Conservation (phyloP, 2,888 invertebrate genomes). For the Drosophila pegasa region DNA sequence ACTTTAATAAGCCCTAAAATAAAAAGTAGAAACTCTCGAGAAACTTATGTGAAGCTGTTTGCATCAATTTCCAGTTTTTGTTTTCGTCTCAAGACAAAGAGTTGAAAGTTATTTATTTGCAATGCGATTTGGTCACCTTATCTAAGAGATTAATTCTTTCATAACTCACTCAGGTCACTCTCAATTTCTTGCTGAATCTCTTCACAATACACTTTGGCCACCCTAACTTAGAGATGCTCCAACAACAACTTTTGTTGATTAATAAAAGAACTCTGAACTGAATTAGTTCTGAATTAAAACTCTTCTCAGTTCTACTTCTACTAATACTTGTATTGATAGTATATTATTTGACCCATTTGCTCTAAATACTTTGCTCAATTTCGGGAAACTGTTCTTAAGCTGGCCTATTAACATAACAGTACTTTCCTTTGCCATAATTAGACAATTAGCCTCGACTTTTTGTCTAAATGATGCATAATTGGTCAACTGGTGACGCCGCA, state of each 20-base stretch:
- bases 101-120: neutral
- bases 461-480: slow-evolving; percentile 61
- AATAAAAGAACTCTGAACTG: too few relatives aligned
- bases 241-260: too few relatives aligned
- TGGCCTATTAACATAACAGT: slow-evolving; percentile 67
- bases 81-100: neutral
- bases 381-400: slow-evolving; percentile 30
- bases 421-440: slow-evolving; percentile 39
- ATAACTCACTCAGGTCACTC: neutral
- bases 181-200: neutral
- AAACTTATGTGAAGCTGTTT: neutral
- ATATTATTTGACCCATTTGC: neutral
- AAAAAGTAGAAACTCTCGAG: slow-evolving; percentile 21
- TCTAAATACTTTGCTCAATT: neutral
- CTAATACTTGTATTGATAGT: neutral
- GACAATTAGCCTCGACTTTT: slow-evolving; percentile 52
- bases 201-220: neutral
- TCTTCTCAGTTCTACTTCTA: neutral
- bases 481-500: slow-evolving; percentile 18
- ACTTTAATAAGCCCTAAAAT: slow-evolving; percentile 12
- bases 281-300: neutral
- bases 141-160: neutral
- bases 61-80: neutral
- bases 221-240: neutral
- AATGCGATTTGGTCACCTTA: neutral